phyloP scores from a whole-genome alignment of 1,140 invertebrate genomes.

The Grapholita molesta region DNA sequence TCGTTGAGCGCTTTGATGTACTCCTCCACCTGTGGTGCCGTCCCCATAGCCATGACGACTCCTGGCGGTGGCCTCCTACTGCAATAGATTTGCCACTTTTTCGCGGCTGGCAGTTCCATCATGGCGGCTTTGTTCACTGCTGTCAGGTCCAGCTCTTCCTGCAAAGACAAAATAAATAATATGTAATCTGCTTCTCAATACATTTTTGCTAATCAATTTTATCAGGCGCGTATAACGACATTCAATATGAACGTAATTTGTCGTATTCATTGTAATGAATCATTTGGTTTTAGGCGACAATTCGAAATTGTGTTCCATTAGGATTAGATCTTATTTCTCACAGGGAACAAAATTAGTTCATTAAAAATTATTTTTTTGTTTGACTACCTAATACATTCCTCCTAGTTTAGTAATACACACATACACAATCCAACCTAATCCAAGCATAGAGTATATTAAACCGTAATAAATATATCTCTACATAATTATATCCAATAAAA shows the following conservation, averaged over 20 bases:
- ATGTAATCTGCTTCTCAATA: background rate
- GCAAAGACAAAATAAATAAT: slow-evolving; percentile 44
- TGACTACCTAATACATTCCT: no score
- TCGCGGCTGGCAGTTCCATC: slow-evolving; percentile 93
- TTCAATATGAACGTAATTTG: no score
- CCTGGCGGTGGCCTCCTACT: slow-evolving; percentile 87
- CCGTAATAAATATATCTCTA: background rate
- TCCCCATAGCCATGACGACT: slow-evolving; percentile 80
- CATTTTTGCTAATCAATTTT: background rate
- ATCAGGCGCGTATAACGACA: background rate
- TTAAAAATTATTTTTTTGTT: no score
- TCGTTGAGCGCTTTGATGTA: slow-evolving; percentile 91
- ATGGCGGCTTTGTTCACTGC: slow-evolving; percentile 95
- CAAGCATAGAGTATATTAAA: background rate
- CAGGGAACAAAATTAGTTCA: no score
- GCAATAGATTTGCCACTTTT: slow-evolving; percentile 99
- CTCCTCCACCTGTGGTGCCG: slow-evolving; percentile 89
- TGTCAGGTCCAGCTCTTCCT: slow-evolving; percentile 96
- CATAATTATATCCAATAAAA: background rate
- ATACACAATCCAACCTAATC: no score
- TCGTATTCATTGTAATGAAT: no score
- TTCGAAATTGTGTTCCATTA: no score
- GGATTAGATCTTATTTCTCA: no score
- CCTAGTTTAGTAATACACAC: no score
- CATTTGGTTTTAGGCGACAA: no score